Conservation (phyloP, 1,140 invertebrate genomes). For the Contarinia nasturtii region DNA sequence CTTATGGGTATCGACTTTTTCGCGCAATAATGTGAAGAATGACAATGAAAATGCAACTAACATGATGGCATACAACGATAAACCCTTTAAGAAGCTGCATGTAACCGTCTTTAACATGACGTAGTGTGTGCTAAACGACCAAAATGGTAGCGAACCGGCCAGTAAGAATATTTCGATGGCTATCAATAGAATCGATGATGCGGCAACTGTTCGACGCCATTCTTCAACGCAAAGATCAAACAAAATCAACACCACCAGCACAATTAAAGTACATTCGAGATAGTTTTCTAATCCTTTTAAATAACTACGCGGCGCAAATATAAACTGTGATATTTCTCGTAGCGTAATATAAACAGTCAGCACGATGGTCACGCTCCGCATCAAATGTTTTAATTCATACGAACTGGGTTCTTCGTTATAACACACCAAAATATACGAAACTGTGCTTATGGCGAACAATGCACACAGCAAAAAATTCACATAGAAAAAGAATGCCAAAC, state of each 20-base stretch:
- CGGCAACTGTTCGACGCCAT: conserved; percentile 33
- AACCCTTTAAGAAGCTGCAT: not conserved
- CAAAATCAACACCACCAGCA: conserved; percentile 34
- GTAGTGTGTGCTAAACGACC: not conserved
- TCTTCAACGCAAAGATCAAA: conserved; percentile 26
- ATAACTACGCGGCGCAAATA: conserved; percentile 39
- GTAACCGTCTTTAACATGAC: not conserved
- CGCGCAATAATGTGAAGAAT: conserved; percentile 13
- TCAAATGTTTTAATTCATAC: conserved; percentile 18
- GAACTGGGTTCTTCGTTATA: conserved; percentile 28
- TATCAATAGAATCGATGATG: conserved; percentile 48
- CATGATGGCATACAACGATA: not conserved
- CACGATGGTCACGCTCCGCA: conserved; percentile 25
- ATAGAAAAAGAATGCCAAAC: conserved; percentile 49
- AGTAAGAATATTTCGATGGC: conserved; percentile 32
- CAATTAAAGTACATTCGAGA: conserved; percentile 43
- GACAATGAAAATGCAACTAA: conserved; percentile 17
- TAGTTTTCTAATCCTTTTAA: conserved; percentile 46
- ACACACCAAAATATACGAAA: conserved; percentile 38
- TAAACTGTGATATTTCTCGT: conserved; percentile 46
- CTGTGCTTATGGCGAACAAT: conserved; percentile 43
- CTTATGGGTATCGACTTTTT: conserved; percentile 21
- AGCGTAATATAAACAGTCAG: conserved; percentile 34
- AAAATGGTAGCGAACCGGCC: not conserved
- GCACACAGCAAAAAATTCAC: conserved; percentile 52